Evolutionary conservation across 1,140 invertebrate genomes (phyloP), one percentile per base, ranked within the genome.

Genomic region (Aphelinus certus): DNA sequence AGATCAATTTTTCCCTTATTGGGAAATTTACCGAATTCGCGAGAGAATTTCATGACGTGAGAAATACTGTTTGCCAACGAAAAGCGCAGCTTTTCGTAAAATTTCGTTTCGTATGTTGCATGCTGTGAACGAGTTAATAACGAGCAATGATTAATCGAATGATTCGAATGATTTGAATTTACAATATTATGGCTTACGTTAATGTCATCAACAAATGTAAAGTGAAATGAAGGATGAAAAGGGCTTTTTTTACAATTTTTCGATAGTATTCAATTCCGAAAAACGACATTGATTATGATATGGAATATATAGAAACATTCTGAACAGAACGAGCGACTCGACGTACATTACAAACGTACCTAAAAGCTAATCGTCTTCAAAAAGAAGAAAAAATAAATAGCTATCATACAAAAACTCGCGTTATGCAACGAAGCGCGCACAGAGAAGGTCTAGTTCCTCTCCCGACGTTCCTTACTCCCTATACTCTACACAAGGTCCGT

Each of bases 401-500:
- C 67, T 81, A 76, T 67, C 62, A 66, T 49, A 77, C 26, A 70
- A 71, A 76, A 76, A 55, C 62, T 70, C 58, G 49, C 70, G 42
- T 67, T 42, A 26, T 49, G 49, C 63, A 67, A 72, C 49, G 56
- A 71, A 71, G 48, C 53, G 3, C 42, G 51, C 55, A 48, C 61
- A 53, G 62, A 43, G 10, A 43, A 46, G 3, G 10, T 51, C 4
- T 56, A 64, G 10, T 26, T 63, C 64, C 46, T 51, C 70, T 57
- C 48, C 1, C 65, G 51, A 7, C 56, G 43, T 68, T 26, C 61
- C 48, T 64, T 58, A 61, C 43, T 2, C 7, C 26, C 55, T 46
- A 9, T 68, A 71, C 10, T 57, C 55, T 76, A 26, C 26, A 76
- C 66, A 66, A 79, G 78, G 79, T 82, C 82, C 78, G 76, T 71